Evolutionary conservation across 2,797 vertebrate genomes (phyloP).

Genomic region (Dipus sagitta): DNA sequence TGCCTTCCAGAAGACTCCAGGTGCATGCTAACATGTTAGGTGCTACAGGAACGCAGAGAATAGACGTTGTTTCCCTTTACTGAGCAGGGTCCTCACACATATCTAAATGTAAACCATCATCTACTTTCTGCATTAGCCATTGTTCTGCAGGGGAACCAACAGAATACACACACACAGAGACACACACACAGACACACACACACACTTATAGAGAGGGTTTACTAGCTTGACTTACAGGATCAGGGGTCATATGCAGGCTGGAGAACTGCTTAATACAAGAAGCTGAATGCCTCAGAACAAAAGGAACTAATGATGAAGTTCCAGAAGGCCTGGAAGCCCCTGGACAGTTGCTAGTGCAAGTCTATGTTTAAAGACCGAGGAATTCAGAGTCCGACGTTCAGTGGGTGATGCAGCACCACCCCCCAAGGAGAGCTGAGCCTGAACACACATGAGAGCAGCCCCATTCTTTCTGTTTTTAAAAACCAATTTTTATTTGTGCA

Average conservation of each 20-base stretch:
- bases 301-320: background rate
- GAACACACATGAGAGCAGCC: rapidly evolving
- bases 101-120: background rate
- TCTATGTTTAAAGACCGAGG: background rate
- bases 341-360: background rate
- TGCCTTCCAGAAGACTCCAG: background rate
- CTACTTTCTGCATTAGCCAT: background rate
- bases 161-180: background rate
- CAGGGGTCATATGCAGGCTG: background rate
- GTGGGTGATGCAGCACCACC: background rate
- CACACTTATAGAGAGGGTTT: background rate
- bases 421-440: background rate
- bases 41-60: background rate
- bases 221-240: background rate
- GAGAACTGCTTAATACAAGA: background rate
- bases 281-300: background rate
- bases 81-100: background rate
- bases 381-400: too few relatives aligned
- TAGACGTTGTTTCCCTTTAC: background rate
- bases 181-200: background rate
- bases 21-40: background rate
- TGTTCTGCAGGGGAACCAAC: background rate
- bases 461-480: background rate
- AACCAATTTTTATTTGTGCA: too few relatives aligned
- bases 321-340: too few relatives aligned